phyloP scores from a whole-genome alignment of 2,888 invertebrate genomes.

The Eugnorisma glareosa region DNA sequence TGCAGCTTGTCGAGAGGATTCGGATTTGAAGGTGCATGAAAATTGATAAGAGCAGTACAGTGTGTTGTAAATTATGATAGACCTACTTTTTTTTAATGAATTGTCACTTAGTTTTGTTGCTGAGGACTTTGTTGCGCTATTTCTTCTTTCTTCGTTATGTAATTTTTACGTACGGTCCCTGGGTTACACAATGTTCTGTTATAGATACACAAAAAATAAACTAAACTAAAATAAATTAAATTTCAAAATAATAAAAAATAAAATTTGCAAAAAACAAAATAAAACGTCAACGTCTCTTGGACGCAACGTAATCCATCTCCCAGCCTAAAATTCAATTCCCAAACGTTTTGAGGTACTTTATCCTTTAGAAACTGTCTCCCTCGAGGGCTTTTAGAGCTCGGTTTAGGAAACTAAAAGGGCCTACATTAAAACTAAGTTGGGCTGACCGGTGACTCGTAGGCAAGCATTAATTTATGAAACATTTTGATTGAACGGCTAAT shows the following conservation, averaged over 20 bases:
- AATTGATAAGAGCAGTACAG: background rate
- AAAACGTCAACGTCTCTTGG: background rate
- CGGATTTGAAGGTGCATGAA: constrained; percentile 18
- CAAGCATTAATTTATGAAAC: constrained; percentile 56
- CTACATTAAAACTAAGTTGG: constrained; percentile 59
- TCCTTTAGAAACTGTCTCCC: constrained; percentile 45
- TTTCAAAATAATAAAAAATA: background rate
- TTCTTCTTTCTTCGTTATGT: background rate
- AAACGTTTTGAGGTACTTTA: constrained; percentile 55
- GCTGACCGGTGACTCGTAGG: constrained; percentile 31
- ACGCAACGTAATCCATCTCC: constrained; percentile 23
- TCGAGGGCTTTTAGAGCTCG: constrained; percentile 49
- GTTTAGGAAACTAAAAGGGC: constrained; percentile 52
- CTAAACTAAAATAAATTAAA: background rate
- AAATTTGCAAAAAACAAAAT: background rate
- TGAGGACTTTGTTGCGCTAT: background rate
- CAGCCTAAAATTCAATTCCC: constrained; percentile 54
- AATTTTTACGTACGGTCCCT: background rate
- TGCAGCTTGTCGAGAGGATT: constrained; percentile 14
- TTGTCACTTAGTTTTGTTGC: background rate
- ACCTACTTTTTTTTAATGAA: background rate
- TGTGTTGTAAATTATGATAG: background rate
- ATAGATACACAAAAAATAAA: background rate
- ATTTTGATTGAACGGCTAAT: constrained; percentile 62
- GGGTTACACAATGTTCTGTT: background rate